Conservation (phyloP, 2,797 vertebrate genomes). For the Pelobates cultripes region DNA sequence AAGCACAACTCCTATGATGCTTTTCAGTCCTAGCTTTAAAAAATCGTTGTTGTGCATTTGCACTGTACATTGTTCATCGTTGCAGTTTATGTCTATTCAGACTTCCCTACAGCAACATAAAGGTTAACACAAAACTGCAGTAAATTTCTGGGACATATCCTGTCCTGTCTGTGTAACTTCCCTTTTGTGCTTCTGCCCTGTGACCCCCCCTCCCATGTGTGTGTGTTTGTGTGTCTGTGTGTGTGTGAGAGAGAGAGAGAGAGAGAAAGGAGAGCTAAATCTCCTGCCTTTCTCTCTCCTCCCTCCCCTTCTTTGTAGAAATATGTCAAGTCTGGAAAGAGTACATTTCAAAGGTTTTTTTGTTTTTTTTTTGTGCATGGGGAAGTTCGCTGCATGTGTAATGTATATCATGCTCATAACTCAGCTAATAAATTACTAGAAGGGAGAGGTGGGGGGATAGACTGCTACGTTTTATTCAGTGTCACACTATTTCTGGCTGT, state of each 20-base stretch:
- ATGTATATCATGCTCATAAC: slow-evolving; percentile 51
- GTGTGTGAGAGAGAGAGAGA: too few species aligned
- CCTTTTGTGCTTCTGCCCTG: slow-evolving; percentile 43
- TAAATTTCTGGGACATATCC: slow-evolving; percentile 47
- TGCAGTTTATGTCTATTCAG: neutral
- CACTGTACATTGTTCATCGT: neutral
- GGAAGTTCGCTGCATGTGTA: slow-evolving; percentile 52
- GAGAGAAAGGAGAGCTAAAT: neutral
- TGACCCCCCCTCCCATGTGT: neutral
- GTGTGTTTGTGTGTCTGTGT: neutral
- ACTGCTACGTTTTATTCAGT: slow-evolving; percentile 13
- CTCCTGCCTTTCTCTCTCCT: neutral
- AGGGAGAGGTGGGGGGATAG: slow-evolving; percentile 15
- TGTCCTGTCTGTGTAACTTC: slow-evolving; percentile 50
- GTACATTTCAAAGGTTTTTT: slow-evolving; percentile 49
- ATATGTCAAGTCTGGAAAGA: slow-evolving; percentile 50
- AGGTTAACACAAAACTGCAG: slow-evolving; percentile 9
- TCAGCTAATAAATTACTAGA: slow-evolving; percentile 49
- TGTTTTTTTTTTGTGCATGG: slow-evolving; percentile 1
- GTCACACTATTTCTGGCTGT: slow-evolving; percentile 34
- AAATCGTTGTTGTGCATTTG: too few species aligned
- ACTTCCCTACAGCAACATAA: neutral
- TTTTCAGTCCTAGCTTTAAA: too few species aligned
- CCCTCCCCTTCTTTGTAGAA: slow-evolving; percentile 20
- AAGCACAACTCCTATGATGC: too few species aligned